A percentile compares a stretch with the other conserved stretches of the same genome.
These are phyloP conservation scores for Listronotus oregonensis DNA, from an alignment of 1,140 invertebrate species.

Conservation along the genomic window DNA sequence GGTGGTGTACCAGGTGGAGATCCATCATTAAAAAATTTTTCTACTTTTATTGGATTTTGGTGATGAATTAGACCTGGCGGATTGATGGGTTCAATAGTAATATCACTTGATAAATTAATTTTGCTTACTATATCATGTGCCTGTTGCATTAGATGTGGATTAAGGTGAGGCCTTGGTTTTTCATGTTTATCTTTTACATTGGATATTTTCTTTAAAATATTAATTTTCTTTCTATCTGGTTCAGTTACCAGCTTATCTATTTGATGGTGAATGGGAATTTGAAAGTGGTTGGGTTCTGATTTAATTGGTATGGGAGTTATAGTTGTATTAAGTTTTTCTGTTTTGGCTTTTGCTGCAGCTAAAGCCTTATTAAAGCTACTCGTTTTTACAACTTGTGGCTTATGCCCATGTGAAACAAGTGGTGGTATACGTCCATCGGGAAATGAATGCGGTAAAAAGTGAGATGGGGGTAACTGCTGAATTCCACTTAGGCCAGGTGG, in stretches of 20 bases:
- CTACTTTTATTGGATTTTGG: conserved; percentile 37
- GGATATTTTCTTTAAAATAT: conserved; percentile 85
- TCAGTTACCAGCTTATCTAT: conserved; percentile 75
- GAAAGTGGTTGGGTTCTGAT: conserved; percentile 31
- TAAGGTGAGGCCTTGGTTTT: conserved; percentile 45
- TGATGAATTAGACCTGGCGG: conserved; percentile 8
- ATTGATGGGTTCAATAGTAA: conserved; percentile 54
- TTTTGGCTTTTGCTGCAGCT: conserved; percentile 57
- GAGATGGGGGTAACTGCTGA: background rate
- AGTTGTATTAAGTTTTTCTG: conserved; percentile 58
- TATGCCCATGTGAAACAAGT: conserved; percentile 11
- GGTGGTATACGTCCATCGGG: conserved; percentile 27
- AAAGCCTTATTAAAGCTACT: conserved; percentile 55
- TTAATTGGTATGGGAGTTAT: conserved; percentile 51
- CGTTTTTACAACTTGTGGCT: conserved; percentile 15
- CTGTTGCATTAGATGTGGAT: conserved; percentile 23
- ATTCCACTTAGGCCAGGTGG: conserved; percentile 4
- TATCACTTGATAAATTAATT: conserved; percentile 53
- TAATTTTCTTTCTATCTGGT: conserved; percentile 80
- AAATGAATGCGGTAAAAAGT: conserved; percentile 8
- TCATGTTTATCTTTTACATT: conserved; percentile 68
- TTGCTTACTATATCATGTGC: conserved; percentile 42
- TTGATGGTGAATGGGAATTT: conserved; percentile 35
- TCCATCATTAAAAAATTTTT: conserved; percentile 59
- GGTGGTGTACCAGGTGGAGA: conserved; percentile 63